Conservation (phyloP, 2,888 invertebrate genomes). For the Tribolium freemani region DNA sequence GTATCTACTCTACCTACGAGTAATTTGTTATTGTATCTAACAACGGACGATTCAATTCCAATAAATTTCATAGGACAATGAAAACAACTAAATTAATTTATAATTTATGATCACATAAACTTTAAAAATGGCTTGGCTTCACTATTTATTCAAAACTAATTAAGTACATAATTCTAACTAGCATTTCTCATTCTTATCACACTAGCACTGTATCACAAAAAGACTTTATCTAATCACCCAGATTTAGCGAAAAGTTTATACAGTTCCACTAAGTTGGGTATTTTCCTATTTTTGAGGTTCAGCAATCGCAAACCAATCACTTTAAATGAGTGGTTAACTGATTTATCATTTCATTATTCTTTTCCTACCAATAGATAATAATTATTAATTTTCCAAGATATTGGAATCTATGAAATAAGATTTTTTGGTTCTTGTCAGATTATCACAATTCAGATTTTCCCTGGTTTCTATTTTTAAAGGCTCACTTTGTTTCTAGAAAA, state of each 20-base stretch:
- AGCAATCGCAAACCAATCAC: neutral
- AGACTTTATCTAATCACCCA: slow-evolving; percentile 15
- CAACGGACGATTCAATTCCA: neutral
- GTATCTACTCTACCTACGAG: neutral
- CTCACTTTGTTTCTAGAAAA: too few relatives aligned
- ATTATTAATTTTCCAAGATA: too few relatives aligned
- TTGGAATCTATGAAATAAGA: too few relatives aligned
- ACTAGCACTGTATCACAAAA: slow-evolving; percentile 28
- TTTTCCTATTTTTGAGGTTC: neutral
- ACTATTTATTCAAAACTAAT: slow-evolving; percentile 1
- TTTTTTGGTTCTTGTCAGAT: too few relatives aligned
- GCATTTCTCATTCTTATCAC: slow-evolving; percentile 12
- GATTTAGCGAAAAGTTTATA: neutral
- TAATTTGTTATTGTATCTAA: neutral
- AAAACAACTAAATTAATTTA: slow-evolving; percentile 7
- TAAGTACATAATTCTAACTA: slow-evolving; percentile 5
- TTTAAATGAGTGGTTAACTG: neutral
- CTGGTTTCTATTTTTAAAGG: too few relatives aligned
- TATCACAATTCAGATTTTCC: too few relatives aligned
- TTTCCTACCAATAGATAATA: too few relatives aligned
- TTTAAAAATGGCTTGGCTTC: slow-evolving; percentile 2
- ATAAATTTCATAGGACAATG: neutral
- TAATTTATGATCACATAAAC: slow-evolving; percentile 23
- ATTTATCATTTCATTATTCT: neutral
- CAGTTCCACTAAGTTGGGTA: neutral